Base-by-base conservation (phyloP, 1,140 invertebrate genomes). In the Venustaconcha ellipsiformis region DNA sequence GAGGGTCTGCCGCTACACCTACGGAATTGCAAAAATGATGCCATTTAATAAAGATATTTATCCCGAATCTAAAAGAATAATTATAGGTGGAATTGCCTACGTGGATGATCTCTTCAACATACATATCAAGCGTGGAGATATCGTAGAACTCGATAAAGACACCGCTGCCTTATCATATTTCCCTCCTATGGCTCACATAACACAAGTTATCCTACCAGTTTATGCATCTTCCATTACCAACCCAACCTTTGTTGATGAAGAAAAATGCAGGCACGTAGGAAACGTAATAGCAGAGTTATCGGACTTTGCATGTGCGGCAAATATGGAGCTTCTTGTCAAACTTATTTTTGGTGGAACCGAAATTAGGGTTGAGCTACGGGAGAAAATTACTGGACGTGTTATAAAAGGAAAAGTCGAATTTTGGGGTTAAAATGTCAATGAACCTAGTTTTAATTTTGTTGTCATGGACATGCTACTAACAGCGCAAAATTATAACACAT, bases 281-380 rank as follows among this genome's bases (percentile, higher is more conserved):
- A 48, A 67, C 2, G 26, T 74, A 20, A 58, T 14, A 20, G 64
- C 60, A 3, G 72, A 74, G 14, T 17, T 17, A 20, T 58, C 62
- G 12, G 65, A 74, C 23, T 66, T 57, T 20, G 37, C 30, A 55
- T 30, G 65, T 1, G 72, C 67, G 6, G 55, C 48, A 48, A n/a
- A 14, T 18, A 59, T 30, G 14, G 59, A 67, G 60, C 30, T 70
- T 15, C 8, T 70, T 3, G 55, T 74, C 11, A 74, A 60, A 62
- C 72, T 74, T 3, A 67, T 74, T 12, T 74, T 74, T 57, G 72
- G 72, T 26, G 72, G 72, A 60, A 74, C 72, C 2, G 72, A 74
- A 23, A 17, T 74, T 12, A 48, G 37, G 11, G 37, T 48, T 48
- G 37, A 48, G 11, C 5, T 48, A 48, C 37, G 11, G 37, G 37